phyloP scores from a whole-genome alignment of 1,140 invertebrate species.

The Pararge aegeria region DNA sequence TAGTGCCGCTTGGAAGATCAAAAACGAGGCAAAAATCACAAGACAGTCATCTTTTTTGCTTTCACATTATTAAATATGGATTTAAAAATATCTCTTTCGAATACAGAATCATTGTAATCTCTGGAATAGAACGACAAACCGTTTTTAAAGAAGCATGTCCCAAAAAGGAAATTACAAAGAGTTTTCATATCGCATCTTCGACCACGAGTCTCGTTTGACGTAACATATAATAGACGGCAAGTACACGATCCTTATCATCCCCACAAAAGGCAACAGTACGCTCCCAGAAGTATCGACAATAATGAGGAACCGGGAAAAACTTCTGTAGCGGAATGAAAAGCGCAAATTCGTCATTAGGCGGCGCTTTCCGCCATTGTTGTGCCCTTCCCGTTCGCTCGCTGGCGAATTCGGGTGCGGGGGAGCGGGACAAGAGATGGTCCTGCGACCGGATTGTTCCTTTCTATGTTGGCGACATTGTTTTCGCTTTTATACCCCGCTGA shows the following conservation, averaged over 20 bases:
- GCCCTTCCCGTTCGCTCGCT: constrained; percentile 48
- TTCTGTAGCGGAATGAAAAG: constrained; percentile 79
- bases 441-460: constrained; percentile 79
- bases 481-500: constrained; percentile 78
- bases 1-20: too few relatives aligned
- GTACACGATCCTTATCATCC: constrained; percentile 65
- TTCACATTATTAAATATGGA: background rate
- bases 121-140: background rate
- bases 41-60: too few relatives aligned
- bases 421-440: constrained; percentile 65
- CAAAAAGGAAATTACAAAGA: constrained; percentile 36
- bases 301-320: constrained; percentile 78
- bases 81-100: background rate
- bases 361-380: constrained; percentile 74
- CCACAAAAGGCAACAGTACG: constrained; percentile 56
- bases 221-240: constrained; percentile 39
- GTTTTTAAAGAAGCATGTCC: background rate
- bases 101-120: background rate
- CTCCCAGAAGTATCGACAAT: constrained; percentile 73
- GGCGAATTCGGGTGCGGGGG: constrained; percentile 31
- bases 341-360: constrained; percentile 79
- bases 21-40: too few relatives aligned
- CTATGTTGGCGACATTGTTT: constrained; percentile 79
- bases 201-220: constrained; percentile 27
- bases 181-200: constrained; percentile 30